These are phyloP conservation scores for Hexactinellida sp. DNA, from an alignment of 37 sponge, comb jelly and placozoan genomes.

Conservation along the genomic window DNA sequence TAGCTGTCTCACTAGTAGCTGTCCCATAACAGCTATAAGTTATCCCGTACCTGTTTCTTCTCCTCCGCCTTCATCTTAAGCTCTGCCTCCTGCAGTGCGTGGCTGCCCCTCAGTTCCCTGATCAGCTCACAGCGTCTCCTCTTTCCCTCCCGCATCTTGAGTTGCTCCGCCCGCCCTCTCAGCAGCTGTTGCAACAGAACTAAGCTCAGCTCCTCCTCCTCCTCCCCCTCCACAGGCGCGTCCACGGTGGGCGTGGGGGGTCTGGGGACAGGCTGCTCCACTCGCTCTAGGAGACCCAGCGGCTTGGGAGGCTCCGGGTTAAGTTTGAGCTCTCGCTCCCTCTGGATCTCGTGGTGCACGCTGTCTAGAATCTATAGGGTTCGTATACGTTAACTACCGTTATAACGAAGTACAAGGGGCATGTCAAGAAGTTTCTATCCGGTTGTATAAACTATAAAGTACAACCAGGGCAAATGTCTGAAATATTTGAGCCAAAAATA, in stretches of 20 bases:
- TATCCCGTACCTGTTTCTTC: slow-evolving; percentile 17
- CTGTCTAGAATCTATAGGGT: background rate
- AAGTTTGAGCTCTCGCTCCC: background rate
- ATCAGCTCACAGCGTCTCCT: slow-evolving; percentile 69
- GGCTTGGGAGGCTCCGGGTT: slow-evolving; percentile 35
- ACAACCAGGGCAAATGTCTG: no score
- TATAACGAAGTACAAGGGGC: no score
- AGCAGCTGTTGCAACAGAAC: slow-evolving; percentile 73
- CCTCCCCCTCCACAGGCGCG: slow-evolving; percentile 33
- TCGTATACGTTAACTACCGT: background rate
- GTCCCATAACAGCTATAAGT: background rate
- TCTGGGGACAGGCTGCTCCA: slow-evolving; percentile 78
- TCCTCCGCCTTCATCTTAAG: slow-evolving; percentile 50
- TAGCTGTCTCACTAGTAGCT: no score
- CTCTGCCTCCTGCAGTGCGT: slow-evolving; percentile 78
- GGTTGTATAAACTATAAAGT: no score
- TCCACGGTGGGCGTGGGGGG: slow-evolving; percentile 83
- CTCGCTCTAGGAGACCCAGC: slow-evolving; percentile 58
- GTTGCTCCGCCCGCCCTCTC: slow-evolving; percentile 74
- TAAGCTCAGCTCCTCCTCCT: slow-evolving; percentile 62
- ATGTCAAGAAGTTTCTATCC: no score
- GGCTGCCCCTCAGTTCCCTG: slow-evolving; percentile 68
- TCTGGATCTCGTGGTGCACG: background rate
- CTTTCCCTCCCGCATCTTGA: slow-evolving; percentile 81
- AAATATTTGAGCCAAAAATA: no score